Base-by-base conservation (phyloP, 1,140 invertebrate species). In the Bombyx mandarina region DNA sequence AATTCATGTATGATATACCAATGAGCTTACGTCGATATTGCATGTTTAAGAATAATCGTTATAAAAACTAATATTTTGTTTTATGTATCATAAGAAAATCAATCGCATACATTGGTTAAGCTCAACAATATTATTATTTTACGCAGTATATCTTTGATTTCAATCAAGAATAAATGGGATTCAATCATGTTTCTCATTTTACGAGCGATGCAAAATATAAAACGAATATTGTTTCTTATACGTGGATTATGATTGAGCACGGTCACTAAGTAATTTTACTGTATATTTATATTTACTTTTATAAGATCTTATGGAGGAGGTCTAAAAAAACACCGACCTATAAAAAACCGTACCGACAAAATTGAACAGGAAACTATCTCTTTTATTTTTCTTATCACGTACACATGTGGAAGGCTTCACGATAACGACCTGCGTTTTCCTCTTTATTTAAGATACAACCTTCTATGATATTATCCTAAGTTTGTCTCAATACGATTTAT, bases 301-400 rank as follows among this genome's bases (percentile, higher is more conserved):
- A 54, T 54, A 44, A 56, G 7, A 53, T 49, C 26, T 56, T 52
- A 53, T 54, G 44, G 18, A n/a, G 44, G 2, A 52, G 45, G 49
- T 42, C 22, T 56, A 57, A 62, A 53, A 18, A 54, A 58, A 58
- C 50, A 52, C n/a, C 45, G 43, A 47, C 42, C 55, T 62, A 66
- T 56, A 63, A 66, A 67, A 54, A 60, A 54, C 57, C 56, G 57
- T 65, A 55, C 55, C 52, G 60, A 64, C 58, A 62, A 67, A 67
- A 67, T 64, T 67, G 62, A 60, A 62, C 61, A 46, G 49, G 59
- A 61, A 60, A 64, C 65, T 67, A 63, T 61, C 62, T 52, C 54
- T 45, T 62, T 58, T 62, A 57, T 58, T 57, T 64, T 67, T 67
- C 66, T 52, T 54, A 60, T 67, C 66, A 67, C 66, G 66, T 67